phyloP scores from a whole-genome alignment of 2,113 vertebrate genomes.

The Solenodon paradoxus region DNA sequence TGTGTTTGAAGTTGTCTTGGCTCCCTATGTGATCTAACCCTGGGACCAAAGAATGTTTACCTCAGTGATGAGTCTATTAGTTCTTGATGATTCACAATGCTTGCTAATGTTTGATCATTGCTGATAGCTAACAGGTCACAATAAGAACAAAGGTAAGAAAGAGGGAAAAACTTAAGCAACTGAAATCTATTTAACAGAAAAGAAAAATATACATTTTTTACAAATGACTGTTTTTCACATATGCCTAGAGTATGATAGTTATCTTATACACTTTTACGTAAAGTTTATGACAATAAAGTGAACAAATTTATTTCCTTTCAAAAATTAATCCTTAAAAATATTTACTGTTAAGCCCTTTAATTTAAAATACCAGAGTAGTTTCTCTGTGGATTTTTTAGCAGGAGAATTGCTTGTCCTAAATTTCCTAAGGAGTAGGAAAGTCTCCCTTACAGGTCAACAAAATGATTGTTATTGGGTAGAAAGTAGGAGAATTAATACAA shows the following conservation, averaged over 20 bases:
- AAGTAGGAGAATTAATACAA: background rate
- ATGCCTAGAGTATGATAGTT: constrained; percentile 58
- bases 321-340: constrained; percentile 32
- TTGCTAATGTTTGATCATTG: constrained; percentile 82
- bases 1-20: constrained; percentile 68
- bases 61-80: constrained; percentile 78
- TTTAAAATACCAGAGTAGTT: constrained; percentile 42
- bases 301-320: constrained; percentile 42
- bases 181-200: constrained; percentile 54
- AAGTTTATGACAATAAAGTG: constrained; percentile 63
- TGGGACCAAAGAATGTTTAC: constrained; percentile 74
- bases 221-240: constrained; percentile 70
- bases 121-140: constrained; percentile 82
- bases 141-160: constrained; percentile 71
- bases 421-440: background rate
- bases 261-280: constrained; percentile 64
- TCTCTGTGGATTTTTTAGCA: constrained; percentile 40
- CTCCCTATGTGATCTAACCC: constrained; percentile 78
- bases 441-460: background rate
- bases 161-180: constrained; percentile 29
- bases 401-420: constrained; percentile 25
- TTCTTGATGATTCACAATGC: constrained; percentile 81
- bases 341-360: constrained; percentile 58
- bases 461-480: background rate
- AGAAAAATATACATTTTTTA: constrained; percentile 16